phyloP scores from a whole-genome alignment of 2,797 vertebrate genomes.

The Ctenopoma multispine region DNA sequence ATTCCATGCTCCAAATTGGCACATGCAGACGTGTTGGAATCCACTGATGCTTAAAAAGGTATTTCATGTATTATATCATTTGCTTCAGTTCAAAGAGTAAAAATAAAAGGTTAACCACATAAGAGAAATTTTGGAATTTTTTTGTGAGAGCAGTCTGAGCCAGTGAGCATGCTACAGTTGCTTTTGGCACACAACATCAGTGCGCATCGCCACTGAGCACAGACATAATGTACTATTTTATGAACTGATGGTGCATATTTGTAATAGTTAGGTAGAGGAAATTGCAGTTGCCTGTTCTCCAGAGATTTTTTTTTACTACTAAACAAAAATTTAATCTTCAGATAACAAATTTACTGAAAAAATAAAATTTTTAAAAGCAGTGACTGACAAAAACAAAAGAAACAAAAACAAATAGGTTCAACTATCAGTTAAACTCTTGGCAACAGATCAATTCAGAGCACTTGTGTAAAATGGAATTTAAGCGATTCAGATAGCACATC shows the following conservation, averaged over 20 bases:
- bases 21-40: slow-evolving; percentile 31
- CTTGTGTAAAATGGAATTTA: neutral
- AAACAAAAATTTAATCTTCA: neutral
- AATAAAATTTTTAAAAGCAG: neutral
- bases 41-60: slow-evolving; percentile 32
- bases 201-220: slow-evolving; percentile 1
- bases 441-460: slow-evolving; percentile 19
- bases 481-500: neutral
- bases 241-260: slow-evolving; percentile 31
- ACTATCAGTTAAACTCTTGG: slow-evolving; percentile 6
- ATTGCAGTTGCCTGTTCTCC: slow-evolving; percentile 5
- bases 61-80: slow-evolving; percentile 40
- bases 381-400: neutral
- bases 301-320: neutral
- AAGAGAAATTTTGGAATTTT: slow-evolving; percentile 8
- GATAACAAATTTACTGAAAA: neutral
- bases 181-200: slow-evolving; percentile 25
- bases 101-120: slow-evolving; percentile 31
- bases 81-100: slow-evolving; percentile 3
- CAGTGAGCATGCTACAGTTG: slow-evolving; percentile 16
- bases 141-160: slow-evolving; percentile 18
- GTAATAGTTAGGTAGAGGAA: slow-evolving; percentile 9
- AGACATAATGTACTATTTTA: slow-evolving; percentile 15
- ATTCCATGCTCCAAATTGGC: slow-evolving; percentile 42
- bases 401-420: neutral